These are phyloP conservation scores for Linepithema humile DNA, from an alignment of 1,140 invertebrate genomes.

Conservation along the genomic window DNA sequence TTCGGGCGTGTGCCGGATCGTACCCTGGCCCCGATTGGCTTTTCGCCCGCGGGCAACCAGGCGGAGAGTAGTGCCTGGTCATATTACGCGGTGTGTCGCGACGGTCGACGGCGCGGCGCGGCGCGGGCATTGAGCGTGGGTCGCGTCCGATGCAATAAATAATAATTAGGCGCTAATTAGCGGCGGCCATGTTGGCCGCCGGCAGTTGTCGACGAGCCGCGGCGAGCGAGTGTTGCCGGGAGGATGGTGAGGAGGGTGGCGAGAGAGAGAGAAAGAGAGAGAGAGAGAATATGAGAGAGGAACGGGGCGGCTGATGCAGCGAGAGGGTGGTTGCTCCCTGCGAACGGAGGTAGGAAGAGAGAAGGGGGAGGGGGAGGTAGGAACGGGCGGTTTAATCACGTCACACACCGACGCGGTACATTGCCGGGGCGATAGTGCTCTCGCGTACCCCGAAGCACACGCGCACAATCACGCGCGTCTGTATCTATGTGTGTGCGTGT, in stretches of 20 bases:
- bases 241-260: conserved; percentile 5
- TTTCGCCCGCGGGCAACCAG: conserved; percentile 64
- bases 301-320: conserved; percentile 31
- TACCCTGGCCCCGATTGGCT: conserved; percentile 70
- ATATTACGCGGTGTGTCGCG: conserved; percentile 69
- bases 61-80: conserved; percentile 53
- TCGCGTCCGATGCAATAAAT: conserved; percentile 78
- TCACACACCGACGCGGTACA: conserved; percentile 71
- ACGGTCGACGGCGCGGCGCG: conserved; percentile 57
- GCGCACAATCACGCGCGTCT: conserved; percentile 22
- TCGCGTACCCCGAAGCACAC: conserved; percentile 36
- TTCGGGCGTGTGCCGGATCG: conserved; percentile 68
- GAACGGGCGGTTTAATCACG: conserved; percentile 76
- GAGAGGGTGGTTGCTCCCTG: conserved; percentile 49
- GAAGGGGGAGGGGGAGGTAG: background rate
- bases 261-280: background rate
- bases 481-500: background rate
- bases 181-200: conserved; percentile 77
- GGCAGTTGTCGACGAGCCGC: conserved; percentile 64
- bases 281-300: background rate
- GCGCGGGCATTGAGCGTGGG: conserved; percentile 43
- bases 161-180: conserved; percentile 81
- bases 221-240: conserved; percentile 23
- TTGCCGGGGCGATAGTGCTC: conserved; percentile 51
- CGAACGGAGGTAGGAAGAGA: background rate